Evolutionary conservation across 2,888 invertebrate species (phyloP), one percentile per base, ranked within the genome.

Genomic region (Agriotes lineatus): DNA sequence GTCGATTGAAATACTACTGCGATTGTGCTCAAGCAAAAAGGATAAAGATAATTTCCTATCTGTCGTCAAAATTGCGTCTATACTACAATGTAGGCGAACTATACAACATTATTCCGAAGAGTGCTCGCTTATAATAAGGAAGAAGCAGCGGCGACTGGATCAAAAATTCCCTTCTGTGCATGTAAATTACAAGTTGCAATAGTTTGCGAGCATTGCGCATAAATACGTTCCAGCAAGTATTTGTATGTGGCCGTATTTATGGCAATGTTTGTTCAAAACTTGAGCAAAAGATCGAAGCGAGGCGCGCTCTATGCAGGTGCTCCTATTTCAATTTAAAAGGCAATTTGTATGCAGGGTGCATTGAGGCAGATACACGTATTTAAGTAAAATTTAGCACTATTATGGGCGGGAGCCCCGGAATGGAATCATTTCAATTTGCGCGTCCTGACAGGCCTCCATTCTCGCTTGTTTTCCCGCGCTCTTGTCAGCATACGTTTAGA

Each of bases 401-500:
- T 65, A 69, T 37, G 60, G 44, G 33, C 9, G 20, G 12, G 33
- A 59, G 56, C 50, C 61, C 52, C 37, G 57, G 62, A 68, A 70
- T 72, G 64, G 64, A 68, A 67, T 65, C 70, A 71, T 71, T 72
- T 72, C 72, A 72, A 72, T 72, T 72, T 71, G 66, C 66, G 65
- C 56, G 59, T 68, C 70, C 66, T 63, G 60, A 56, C 69, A 14
- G 22, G 57, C 59, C 61, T 69, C 71, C 66, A 71, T 71, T 71
- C 64, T 71, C 69, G 72, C 71, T 73, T 73, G 73, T 73, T 73
- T 71, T 67, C 73, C 71, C 64, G 69, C 65, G 45, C 67, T 71
- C 67, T 69, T 69, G 72, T 71, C 71, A 57, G 57, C 72, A 69
- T 73, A 71, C 69, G 71, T 69, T 73, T 65, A 73, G 73, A 73